phyloP scores from a whole-genome alignment of 1,140 invertebrate species.

The Acromyrmex echinatior region DNA sequence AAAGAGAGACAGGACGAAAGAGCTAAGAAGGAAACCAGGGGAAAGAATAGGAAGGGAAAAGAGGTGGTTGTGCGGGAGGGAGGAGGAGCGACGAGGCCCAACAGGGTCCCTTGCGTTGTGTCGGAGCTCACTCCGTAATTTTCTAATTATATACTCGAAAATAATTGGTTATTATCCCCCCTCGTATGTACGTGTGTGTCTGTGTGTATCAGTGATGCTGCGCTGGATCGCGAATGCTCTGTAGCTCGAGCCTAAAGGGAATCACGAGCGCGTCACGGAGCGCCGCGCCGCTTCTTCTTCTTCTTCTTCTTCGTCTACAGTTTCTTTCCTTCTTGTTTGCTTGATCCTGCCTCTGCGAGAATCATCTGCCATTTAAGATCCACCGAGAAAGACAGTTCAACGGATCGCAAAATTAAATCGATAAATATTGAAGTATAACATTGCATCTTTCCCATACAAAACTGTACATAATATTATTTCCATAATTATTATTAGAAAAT shows the following conservation, averaged over 20 bases:
- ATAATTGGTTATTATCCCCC: slow-evolving; percentile 86
- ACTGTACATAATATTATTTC: slow-evolving; percentile 8
- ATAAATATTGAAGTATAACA: not conserved
- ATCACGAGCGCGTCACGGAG: slow-evolving; percentile 80
- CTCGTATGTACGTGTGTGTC: slow-evolving; percentile 42
- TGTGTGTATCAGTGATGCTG: slow-evolving; percentile 77
- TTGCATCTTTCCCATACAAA: not conserved
- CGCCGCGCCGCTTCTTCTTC: slow-evolving; percentile 30
- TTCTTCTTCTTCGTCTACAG: not conserved
- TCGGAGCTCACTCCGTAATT: slow-evolving; percentile 84
- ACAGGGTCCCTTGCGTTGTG: slow-evolving; percentile 77
- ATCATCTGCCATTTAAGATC: slow-evolving; percentile 57
- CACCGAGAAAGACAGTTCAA: slow-evolving; percentile 31
- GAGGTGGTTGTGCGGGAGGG: slow-evolving; percentile 35
- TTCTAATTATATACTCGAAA: slow-evolving; percentile 87
- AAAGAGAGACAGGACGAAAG: slow-evolving; percentile 76
- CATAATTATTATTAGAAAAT: not conserved
- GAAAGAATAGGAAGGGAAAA: slow-evolving; percentile 44
- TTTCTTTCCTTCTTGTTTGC: not conserved
- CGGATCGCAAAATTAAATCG: slow-evolving; percentile 1
- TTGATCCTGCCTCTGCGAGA: slow-evolving; percentile 29
- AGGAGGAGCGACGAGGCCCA: slow-evolving; percentile 62
- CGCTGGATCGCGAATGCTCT: slow-evolving; percentile 72
- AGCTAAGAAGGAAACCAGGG: slow-evolving; percentile 56
- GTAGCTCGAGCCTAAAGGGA: slow-evolving; percentile 80